Conservation (phyloP, 2,888 invertebrate species). For the Sisyra nigra region DNA sequence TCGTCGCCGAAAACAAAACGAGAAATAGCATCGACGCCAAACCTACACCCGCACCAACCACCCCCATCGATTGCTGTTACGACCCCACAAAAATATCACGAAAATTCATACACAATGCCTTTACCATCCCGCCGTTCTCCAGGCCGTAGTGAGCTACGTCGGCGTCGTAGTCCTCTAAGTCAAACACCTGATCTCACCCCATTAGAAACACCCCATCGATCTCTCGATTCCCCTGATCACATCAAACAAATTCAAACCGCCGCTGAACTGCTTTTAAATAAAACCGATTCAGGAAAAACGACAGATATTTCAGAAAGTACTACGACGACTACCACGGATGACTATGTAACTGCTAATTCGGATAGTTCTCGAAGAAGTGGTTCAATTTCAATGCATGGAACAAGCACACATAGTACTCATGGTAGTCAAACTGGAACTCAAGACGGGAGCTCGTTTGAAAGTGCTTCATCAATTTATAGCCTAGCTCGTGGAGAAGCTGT, state of each 20-base stretch:
- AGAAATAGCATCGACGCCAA: constrained; percentile 21
- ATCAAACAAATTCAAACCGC: constrained; percentile 17
- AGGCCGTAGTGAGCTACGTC: constrained; percentile 23
- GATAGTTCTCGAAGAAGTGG: constrained; percentile 51
- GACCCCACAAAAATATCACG: constrained; percentile 30
- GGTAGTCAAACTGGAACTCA: constrained; percentile 32
- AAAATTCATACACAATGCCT: constrained; percentile 29
- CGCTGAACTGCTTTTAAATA: constrained; percentile 36
- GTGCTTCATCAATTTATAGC: constrained; percentile 67
- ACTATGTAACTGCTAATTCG: constrained; percentile 74
- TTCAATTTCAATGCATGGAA: constrained; percentile 21
- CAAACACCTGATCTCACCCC: constrained; percentile 13
- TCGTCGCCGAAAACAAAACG: constrained; percentile 35
- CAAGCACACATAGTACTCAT: constrained; percentile 6
- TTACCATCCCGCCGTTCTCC: constrained; percentile 25
- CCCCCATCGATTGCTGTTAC: constrained; percentile 42
- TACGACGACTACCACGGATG: constrained; percentile 61
- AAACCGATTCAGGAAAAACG: constrained; percentile 55
- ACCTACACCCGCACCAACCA: constrained; percentile 16
- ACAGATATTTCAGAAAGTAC: constrained; percentile 80
- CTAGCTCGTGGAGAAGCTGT: constrained; percentile 54
- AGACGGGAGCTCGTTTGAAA: constrained; percentile 77
- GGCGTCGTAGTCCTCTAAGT: constrained; percentile 11
- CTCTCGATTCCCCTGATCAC: constrained; percentile 23
- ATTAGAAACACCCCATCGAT: constrained; percentile 13